Base-by-base conservation (phyloP, 2,797 vertebrate genomes). In the Falco concolor region DNA sequence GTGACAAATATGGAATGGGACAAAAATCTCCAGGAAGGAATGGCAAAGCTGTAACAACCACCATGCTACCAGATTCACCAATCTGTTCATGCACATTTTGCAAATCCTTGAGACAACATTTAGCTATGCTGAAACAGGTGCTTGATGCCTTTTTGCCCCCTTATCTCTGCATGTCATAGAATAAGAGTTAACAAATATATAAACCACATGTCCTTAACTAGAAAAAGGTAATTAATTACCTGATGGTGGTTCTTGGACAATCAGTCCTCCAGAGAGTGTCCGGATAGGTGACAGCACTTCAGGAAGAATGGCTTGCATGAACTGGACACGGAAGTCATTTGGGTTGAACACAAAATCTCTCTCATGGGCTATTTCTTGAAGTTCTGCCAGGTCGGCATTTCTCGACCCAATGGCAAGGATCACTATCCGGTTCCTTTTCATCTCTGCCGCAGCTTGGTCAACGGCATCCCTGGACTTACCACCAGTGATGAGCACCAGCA, bases 391-490 rank as follows among this genome's bases (percentile, higher is more conserved):
- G 40, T 98, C 97, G 0, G 98, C 98, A 0, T 90, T 54, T 91
- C 87, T 99, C 6, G 98, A 96, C 28, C 99, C 99, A 3, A 98
- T 79, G 3, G 98, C 98, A 49, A 99, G 91, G 65, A 98, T 98
- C 93, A 99, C 72, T 27, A 99, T 98, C 25, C 98, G 97, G 94
- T 97, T 98, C 60, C 65, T 89, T 86, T 98, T 98, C 82, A 99
- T 97, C 56, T 98, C 98, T 4, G 69, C 92, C 0, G 98, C 98
- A 0, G 98, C 97, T 92, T 96, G 97, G 76, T 91, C 93, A 67
- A 99, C 97, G 7, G 96, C 97, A 92, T 99, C 99, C 30, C 93
- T 98, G 84, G 99, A 99, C 95, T 93, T 98, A 96, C 99, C 99
- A 8, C 98, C 98, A 56, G 98, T 98, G 77, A 99, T 89, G 92